Evolutionary conservation across 1,140 invertebrate species (phyloP), one percentile per base, ranked within the genome.

Genomic region (Phymorhynchus buccinoides): DNA sequence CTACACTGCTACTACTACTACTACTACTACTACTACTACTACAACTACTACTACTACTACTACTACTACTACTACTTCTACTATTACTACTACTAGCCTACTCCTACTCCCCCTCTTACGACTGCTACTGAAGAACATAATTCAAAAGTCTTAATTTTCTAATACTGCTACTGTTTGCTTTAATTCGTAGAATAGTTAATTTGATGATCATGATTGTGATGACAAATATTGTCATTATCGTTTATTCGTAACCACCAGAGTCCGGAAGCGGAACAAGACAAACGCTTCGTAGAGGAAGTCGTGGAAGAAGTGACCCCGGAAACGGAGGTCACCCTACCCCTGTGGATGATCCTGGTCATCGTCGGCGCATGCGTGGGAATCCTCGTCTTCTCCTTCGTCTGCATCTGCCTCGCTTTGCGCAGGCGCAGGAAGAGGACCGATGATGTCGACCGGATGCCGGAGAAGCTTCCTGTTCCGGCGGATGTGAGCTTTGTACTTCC

Each of bases 261-360:
- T 27, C 56, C 56, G 18, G 56, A n/a, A 42, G 32, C 42, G n/a
- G 42, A 6, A 66, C 80, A 35, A 1, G 9, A 30, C n/a, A 66
- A 39, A 16, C 81, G 41, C 18, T 16, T 41, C 18, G 32, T 41
- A 16, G 56, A 83, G 39, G 35, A 73, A 37, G 37, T 32, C 1
- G 12, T 80, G n/a, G 32, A 42, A 41, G 62, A 71, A n/a, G 62
- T 27, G 56, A 27, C 56, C 56, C 12, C 56, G 7, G 22, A 62
- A 14, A 27, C 66, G 22, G 66, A 68, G 32, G 39, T 62, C 18
- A 41, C 41, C 62, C 32, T 83, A 0, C 81, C 81, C 18, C 41
- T 83, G 81, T 83, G 81, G 81, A 42, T 83, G 37, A 83, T 83
- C 48, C 27, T 83, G 12, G 81, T 62, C 81, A 83, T 83, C 39